Evolutionary conservation across 2,113 vertebrate genomes (phyloP).

Genomic region (Sphyrna mokarran): DNA sequence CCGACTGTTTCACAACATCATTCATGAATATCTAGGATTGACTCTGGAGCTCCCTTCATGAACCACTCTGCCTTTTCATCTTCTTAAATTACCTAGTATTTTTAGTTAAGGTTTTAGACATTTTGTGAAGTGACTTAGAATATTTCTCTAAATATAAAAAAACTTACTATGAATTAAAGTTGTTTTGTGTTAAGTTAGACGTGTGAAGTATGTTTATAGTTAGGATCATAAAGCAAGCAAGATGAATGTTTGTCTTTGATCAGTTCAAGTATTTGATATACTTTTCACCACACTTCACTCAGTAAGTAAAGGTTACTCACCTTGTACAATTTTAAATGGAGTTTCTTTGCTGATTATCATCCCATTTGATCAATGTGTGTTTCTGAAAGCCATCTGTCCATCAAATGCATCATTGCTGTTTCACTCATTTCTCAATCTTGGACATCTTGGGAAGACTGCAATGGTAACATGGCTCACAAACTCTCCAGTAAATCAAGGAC

Average conservation of each 20-base stretch:
- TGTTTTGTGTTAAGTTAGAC: not conserved
- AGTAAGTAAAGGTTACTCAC: not conserved
- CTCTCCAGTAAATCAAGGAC: not conserved
- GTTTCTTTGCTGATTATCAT: not conserved
- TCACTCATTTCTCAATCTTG: not conserved
- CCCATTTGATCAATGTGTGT: not conserved
- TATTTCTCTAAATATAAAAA: not conserved
- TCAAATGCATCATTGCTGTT: not conserved
- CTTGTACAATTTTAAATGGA: not conserved
- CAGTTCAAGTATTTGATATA: not conserved
- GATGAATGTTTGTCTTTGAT: not conserved
- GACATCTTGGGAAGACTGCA: not conserved
- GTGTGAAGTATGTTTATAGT: not conserved
- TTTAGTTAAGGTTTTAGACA: not conserved
- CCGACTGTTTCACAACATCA: not conserved
- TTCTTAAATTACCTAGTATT: not conserved
- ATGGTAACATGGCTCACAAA: not conserved
- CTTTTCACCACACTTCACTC: not conserved
- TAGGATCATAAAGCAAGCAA: not conserved
- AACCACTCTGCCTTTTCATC: not conserved
- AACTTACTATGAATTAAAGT: not conserved
- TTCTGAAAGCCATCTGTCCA: not conserved
- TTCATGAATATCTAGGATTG: not conserved
- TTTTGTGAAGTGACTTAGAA: not conserved
- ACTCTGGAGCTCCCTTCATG: not conserved